Evolutionary conservation across 2,888 invertebrate species (phyloP), one percentile per base, ranked within the genome.

Genomic region (Sycophila texana): DNA sequence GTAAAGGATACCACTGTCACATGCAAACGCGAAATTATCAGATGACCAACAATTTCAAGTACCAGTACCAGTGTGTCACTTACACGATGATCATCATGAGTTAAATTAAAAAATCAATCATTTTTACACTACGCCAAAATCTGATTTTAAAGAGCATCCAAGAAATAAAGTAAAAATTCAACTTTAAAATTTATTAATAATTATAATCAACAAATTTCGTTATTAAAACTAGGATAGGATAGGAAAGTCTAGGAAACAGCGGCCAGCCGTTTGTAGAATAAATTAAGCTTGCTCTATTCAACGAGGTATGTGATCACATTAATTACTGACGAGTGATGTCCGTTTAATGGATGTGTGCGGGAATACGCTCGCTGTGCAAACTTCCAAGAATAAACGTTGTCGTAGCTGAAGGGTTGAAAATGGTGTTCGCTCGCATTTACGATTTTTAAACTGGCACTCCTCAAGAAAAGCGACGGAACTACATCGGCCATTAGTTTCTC

Each of bases 241-340:
- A 14, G 16, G 10, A 39, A 39, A 39, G 53, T 18, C 47, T 58
- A 14, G 16, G 70, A 71, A 39, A 39, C 39, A 7, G 10, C 39
- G 39, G 39, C 39, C 7, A 39, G 63, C n/a, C 12, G n/a, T n/a
- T 20, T 10, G 49, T 20, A 4, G 58, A 71, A 71, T 60, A 71
- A 71, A 60, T 71, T 22, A 4, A 39, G 57, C 16, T 39, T 22
- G 2, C 3, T 4, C 51, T 26, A 20, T 18, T n/a, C 30, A 30
- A 12, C n/a, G 13, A 18, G 12, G 70, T 30, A 18, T 30, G 10
- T 22, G 49, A 71, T 71, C 58, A 47, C 58, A 71, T 60, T 71
- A 71, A 71, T 71, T 71, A 71, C 47, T 47, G 70, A 71, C 70
- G 47, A 71, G 58, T 39, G 39, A 39, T 39, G 39, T 39, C n/a